Percentiles rank a stretch among this genome's conserved stretches.
phyloP scores from a whole-genome alignment of 2,888 invertebrate species.

The Myathropa florea region DNA sequence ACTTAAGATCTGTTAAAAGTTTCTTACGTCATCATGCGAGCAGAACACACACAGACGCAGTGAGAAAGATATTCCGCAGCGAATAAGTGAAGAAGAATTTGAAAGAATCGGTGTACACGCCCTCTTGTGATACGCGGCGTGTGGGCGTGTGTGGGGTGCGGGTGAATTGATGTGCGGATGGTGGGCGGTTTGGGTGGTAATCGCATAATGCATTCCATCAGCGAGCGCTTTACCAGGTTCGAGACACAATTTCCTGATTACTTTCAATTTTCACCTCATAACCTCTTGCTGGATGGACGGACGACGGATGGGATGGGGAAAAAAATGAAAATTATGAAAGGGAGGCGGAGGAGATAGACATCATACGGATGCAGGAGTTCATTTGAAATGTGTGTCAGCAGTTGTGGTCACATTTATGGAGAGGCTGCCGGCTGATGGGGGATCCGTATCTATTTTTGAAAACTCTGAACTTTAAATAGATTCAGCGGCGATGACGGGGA shows the following conservation, averaged over 20 bases:
- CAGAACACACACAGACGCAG: not conserved
- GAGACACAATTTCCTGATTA: conserved; percentile 36
- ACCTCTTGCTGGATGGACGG: not conserved
- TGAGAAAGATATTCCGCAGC: not conserved
- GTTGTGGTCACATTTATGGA: not conserved
- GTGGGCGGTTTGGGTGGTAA: not conserved
- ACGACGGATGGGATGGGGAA: not conserved
- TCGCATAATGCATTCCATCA: conserved; percentile 18
- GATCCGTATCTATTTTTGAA: not conserved
- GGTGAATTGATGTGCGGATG: not conserved
- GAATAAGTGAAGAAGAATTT: not conserved
- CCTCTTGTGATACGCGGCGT: not conserved
- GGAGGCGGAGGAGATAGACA: not conserved
- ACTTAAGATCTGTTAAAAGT: not conserved
- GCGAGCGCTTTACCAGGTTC: conserved; percentile 22
- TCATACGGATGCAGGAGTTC: not conserved
- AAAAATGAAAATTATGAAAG: not conserved
- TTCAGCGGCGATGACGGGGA: not conserved
- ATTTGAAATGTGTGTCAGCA: not conserved
- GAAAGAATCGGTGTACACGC: not conserved
- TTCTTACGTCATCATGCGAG: not conserved
- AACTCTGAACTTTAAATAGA: not conserved
- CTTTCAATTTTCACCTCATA: conserved; percentile 20
- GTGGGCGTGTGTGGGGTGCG: not conserved
- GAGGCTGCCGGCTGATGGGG: not conserved